Conservation (phyloP, 2,113 vertebrate species). For the Ceyx margarethae region DNA sequence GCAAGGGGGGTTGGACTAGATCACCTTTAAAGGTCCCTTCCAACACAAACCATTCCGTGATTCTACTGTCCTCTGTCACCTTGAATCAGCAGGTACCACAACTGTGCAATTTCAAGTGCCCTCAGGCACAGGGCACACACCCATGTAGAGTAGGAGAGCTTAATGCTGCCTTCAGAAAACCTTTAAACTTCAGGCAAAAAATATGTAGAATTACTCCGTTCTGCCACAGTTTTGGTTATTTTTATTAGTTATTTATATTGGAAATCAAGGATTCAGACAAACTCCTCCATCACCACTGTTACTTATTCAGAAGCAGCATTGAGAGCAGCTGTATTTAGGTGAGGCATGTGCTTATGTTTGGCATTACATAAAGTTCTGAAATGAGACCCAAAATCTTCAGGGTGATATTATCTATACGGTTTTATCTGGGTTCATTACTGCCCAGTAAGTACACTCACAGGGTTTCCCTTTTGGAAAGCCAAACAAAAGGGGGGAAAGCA, state of each 20-base stretch:
- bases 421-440: background rate
- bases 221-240: background rate
- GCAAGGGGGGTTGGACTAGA: background rate
- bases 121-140: accelerated
- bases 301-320: background rate
- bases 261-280: background rate
- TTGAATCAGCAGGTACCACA: background rate
- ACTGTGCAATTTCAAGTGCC: background rate
- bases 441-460: background rate
- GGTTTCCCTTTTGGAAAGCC: background rate
- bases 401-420: background rate
- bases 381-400: background rate
- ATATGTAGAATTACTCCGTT: background rate
- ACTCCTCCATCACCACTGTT: background rate
- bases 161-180: background rate
- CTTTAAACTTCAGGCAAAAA: background rate
- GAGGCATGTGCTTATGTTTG: background rate
- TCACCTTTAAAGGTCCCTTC: background rate
- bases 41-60: background rate
- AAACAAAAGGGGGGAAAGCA: background rate
- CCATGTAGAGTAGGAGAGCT: background rate
- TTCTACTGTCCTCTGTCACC: background rate
- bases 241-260: background rate
- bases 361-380: background rate
- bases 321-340: background rate